Base-by-base conservation (phyloP, 2,113 vertebrate genomes). In the Saimiri boliviensis region DNA sequence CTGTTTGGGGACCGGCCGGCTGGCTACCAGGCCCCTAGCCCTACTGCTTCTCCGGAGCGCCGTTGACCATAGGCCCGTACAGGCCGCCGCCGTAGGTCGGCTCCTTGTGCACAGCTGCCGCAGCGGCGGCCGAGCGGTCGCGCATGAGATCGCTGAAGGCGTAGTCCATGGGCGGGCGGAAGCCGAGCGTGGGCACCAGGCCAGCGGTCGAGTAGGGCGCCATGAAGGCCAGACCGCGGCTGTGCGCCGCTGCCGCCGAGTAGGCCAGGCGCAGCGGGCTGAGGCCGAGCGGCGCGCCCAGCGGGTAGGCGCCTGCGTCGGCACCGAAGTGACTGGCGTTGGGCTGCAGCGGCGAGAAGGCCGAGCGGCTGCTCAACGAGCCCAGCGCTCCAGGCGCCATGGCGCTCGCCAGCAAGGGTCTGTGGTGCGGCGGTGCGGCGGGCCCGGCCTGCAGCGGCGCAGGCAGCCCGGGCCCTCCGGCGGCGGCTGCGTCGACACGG, bases 161-260 rank as follows among this genome's bases (percentile, higher is more conserved):
- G 88, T 99, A 99, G 99, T 99, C 99, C 99, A 99, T 99, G 91
- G 99, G 99, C 32, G 99, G 99, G 95, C 99, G 99, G 98, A 99
- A 99, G 98, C 99, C 99, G 58, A 99, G 98, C 1, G 99, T 99
- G 98, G 99, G 99, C 99, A 99, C 99, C 84, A 99, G 98, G 63
- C 99, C 99, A 4, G 99, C 99, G 92, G 99, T 99, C 97, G 99
- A 99, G 98, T 99, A 99, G 27, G 99, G 99, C 45, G 99, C 98
- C 99, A 99, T 99, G 99, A 99, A 99, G 94, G 99, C 99, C 97
- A 99, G 99, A 96, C 99, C 99, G 21, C 99, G 99, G 98, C 99
- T 99, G 98, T 99, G 99, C 6, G 99, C 99, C 63, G 98, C 98
- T 0, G 98, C 98, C 35, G 99, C 99, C 0, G 99, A 99, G 98